A percentile compares a stretch with the other conserved stretches of the same genome.
Evolutionary conservation across 2,797 vertebrate species (phyloP).

Genomic region (Podarcis lilfordi): DNA sequence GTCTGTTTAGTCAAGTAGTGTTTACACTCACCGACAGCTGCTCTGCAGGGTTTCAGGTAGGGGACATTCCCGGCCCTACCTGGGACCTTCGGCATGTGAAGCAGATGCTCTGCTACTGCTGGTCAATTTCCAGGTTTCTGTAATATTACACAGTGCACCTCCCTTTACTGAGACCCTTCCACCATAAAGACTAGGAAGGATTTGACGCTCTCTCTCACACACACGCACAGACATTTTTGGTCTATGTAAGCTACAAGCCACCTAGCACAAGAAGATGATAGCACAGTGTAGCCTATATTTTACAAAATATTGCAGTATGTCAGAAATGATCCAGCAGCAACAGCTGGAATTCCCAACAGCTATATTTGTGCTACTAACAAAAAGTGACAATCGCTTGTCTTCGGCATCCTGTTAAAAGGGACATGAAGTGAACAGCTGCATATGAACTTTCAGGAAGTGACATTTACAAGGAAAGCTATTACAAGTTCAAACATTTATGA

Average conservation of each 20-base stretch:
- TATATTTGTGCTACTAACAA: not conserved
- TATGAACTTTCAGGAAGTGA: not conserved
- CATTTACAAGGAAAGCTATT: constrained; percentile 16
- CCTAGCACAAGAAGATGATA: not conserved
- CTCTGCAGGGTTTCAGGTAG: too few relatives aligned
- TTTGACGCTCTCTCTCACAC: not conserved
- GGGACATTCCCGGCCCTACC: too few relatives aligned
- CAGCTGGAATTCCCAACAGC: not conserved
- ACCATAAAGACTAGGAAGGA: not conserved
- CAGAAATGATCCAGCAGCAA: not conserved
- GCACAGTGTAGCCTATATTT: not conserved
- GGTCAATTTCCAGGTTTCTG: not conserved
- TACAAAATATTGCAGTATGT: constrained; percentile 29
- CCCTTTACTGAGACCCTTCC: not conserved
- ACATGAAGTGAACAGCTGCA: constrained; percentile 2
- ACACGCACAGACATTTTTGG: not conserved
- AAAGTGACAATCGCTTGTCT: not conserved
- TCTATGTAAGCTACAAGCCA: not conserved
- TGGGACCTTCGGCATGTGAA: too few relatives aligned
- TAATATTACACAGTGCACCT: not conserved
- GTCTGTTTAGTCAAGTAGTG: too few relatives aligned
- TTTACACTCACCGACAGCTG: too few relatives aligned
- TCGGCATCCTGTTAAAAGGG: not conserved
- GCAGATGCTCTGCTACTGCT: too few relatives aligned
- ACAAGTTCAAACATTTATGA: constrained; percentile 7